Percentiles rank a stretch among this genome's conserved stretches.
These are phyloP conservation scores for Goniozus legneri DNA, from an alignment of 1,140 invertebrate genomes.

Conservation along the genomic window DNA sequence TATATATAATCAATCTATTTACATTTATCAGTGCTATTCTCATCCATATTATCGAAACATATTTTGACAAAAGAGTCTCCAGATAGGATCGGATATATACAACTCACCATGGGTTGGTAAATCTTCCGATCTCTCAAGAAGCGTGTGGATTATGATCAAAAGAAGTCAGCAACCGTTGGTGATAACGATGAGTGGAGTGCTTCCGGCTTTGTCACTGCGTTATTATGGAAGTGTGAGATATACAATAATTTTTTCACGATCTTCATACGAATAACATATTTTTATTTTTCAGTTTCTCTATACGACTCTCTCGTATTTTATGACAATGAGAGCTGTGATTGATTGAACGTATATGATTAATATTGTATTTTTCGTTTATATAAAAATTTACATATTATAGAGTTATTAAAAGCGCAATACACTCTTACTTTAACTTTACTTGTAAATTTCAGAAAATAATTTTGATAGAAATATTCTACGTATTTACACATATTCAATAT, in stretches of 20 bases:
- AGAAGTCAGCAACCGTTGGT: slow-evolving; percentile 28
- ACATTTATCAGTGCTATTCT: not conserved
- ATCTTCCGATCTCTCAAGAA: not conserved
- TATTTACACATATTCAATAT: no score
- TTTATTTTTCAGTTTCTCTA: slow-evolving; percentile 15
- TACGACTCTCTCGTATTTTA: slow-evolving; percentile 10
- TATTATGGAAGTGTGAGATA: slow-evolving; percentile 29
- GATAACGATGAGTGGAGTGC: slow-evolving; percentile 22
- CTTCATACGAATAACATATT: not conserved
- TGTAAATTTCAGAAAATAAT: no score
- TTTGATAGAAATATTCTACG: no score
- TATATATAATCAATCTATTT: not conserved
- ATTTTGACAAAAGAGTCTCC: slow-evolving; percentile 5
- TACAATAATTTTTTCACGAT: not conserved
- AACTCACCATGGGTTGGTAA: not conserved
- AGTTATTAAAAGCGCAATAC: no score
- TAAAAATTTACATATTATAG: not conserved
- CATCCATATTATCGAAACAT: not conserved
- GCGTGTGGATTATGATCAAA: slow-evolving; percentile 20
- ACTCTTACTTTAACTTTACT: no score
- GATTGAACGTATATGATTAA: no score
- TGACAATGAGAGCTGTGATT: slow-evolving; percentile 3
- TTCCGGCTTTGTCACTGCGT: slow-evolving; percentile 25
- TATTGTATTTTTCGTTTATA: not conserved
- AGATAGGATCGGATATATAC: slow-evolving; percentile 9